Percentiles rank a stretch among this genome's conserved stretches.
These are phyloP conservation scores for Melanogrammus aeglefinus DNA, from an alignment of 2,797 vertebrate species.

Conservation along the genomic window DNA sequence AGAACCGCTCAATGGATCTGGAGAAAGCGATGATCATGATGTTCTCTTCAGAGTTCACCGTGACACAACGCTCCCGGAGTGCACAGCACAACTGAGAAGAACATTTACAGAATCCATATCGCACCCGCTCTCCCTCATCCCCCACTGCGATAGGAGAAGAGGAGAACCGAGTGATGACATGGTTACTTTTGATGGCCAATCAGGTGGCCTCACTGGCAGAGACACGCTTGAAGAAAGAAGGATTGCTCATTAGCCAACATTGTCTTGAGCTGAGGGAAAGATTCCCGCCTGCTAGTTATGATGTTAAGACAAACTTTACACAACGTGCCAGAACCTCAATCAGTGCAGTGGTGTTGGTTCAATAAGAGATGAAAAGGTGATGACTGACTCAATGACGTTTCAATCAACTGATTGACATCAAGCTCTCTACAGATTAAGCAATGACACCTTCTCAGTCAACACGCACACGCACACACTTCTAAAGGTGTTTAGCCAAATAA, in stretches of 20 bases:
- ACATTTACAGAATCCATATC: constrained; percentile 41
- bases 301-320: not conserved
- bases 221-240: constrained; percentile 46
- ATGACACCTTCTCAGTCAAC: not conserved
- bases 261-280: not conserved
- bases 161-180: constrained; percentile 55
- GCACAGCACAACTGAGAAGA: constrained; percentile 30
- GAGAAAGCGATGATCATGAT: not conserved
- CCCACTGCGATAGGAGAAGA: constrained; percentile 51
- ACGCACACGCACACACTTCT: not conserved
- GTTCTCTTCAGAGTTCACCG: not conserved
- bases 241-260: constrained; percentile 32
- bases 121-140: constrained; percentile 43
- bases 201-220: constrained; percentile 59
- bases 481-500: not conserved
- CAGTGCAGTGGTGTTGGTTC: not conserved
- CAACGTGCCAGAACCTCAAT: not conserved
- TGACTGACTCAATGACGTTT: not conserved
- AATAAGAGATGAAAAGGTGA: not conserved
- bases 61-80: not conserved
- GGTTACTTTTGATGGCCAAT: constrained; percentile 66
- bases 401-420: not conserved
- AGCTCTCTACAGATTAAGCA: not conserved
- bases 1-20: not conserved
- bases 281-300: constrained; percentile 8